Conservation (phyloP, 2,113 vertebrate species). For the Odobenus rosmarus region DNA sequence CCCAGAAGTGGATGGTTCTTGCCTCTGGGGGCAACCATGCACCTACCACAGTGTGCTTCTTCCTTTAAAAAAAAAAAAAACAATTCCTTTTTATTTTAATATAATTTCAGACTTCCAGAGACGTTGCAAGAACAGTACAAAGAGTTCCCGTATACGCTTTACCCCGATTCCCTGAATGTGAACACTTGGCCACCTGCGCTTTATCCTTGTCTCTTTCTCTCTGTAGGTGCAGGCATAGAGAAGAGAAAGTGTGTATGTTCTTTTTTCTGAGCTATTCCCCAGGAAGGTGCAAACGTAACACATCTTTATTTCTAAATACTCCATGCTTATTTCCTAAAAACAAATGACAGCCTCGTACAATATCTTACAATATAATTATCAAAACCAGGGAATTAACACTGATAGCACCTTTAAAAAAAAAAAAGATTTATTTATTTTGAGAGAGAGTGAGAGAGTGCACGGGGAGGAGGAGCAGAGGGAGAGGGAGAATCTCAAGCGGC, state of each 20-base stretch:
- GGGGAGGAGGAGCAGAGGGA: background rate
- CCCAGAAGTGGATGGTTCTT: slow-evolving; percentile 14
- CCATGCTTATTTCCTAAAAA: background rate
- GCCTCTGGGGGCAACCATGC: background rate
- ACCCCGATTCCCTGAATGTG: background rate
- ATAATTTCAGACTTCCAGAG: background rate
- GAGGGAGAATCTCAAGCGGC: background rate
- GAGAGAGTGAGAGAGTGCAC: background rate
- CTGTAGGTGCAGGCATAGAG: background rate
- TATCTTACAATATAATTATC: background rate
- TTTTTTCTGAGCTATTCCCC: background rate
- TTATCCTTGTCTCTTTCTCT: background rate
- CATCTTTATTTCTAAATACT: background rate
- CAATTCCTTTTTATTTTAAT: background rate
- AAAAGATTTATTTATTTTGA: background rate
- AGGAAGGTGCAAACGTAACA: background rate
- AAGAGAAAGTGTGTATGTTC: background rate
- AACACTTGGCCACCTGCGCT: background rate
- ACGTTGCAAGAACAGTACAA: background rate
- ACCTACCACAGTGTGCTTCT: background rate
- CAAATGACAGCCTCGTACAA: background rate
- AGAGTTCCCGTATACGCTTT: background rate
- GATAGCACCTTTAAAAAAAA: background rate
- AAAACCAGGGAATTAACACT: background rate
- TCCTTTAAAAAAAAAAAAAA: background rate